A percentile compares a stretch with the other conserved stretches of the same genome.
Conservation (phyloP, 2,797 vertebrate species). For the Astyanax mexicanus region DNA sequence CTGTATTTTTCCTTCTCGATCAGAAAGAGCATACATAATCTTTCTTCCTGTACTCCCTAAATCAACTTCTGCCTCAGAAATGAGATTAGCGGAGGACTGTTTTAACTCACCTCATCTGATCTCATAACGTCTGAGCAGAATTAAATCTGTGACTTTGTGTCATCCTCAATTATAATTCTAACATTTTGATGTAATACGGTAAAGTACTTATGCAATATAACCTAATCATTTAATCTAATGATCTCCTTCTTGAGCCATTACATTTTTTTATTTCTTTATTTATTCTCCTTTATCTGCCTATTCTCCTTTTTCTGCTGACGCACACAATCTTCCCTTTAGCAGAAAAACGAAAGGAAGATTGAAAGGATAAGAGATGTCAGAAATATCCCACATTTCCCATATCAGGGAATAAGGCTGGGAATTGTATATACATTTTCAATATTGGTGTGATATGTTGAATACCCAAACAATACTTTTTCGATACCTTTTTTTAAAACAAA, state of each 20-base stretch:
- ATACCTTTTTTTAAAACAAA: too few species aligned
- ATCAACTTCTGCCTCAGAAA: neutral
- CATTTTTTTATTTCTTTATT: neutral
- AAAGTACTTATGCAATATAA: neutral
- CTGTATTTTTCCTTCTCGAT: neutral
- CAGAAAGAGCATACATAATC: neutral
- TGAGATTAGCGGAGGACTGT: neutral
- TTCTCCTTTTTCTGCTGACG: neutral
- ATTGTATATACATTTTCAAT: too few species aligned
- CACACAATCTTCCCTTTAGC: neutral
- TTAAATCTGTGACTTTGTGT: conserved; percentile 9
- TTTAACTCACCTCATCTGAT: neutral
- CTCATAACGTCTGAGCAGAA: neutral
- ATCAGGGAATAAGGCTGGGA: too few species aligned
- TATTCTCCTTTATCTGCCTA: neutral
- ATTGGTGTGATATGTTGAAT: too few species aligned
- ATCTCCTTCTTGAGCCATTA: neutral
- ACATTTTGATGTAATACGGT: neutral
- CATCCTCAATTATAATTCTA: neutral
- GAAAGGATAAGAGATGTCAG: too few species aligned
- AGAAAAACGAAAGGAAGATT: neutral
- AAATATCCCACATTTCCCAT: too few species aligned
- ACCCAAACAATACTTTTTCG: too few species aligned
- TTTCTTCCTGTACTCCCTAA: neutral
- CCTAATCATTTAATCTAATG: neutral